A percentile compares a stretch with the other conserved stretches of the same genome.
Evolutionary conservation across 2,797 vertebrate species (phyloP).

Genomic region (Petrocephalus sullivani): DNA sequence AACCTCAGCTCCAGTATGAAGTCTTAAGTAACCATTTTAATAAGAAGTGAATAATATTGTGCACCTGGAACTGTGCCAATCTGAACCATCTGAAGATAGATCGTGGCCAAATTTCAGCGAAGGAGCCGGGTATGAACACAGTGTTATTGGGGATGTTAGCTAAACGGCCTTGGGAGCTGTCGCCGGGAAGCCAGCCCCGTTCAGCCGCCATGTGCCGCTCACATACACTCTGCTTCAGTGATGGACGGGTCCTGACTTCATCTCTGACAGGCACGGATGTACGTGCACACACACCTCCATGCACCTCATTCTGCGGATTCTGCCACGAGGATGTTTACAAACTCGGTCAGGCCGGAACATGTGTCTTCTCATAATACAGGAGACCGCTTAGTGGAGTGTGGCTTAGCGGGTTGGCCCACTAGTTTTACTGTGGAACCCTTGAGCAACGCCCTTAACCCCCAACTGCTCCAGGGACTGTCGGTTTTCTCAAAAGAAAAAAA

Average conservation of each 20-base stretch:
- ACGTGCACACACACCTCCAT: background rate
- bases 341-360: background rate
- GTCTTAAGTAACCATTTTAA: constrained; percentile 11
- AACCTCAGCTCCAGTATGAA: background rate
- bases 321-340: background rate
- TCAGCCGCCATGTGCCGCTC: background rate
- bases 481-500: background rate
- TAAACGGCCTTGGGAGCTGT: background rate
- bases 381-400: background rate
- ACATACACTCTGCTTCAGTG: background rate
- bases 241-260: background rate
- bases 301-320: background rate
- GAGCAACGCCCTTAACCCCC: background rate
- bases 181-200: background rate
- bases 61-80: background rate
- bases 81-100: background rate
- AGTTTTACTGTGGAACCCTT: background rate
- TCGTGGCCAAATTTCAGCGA: background rate
- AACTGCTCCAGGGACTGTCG: background rate
- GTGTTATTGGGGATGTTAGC: background rate
- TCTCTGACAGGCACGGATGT: background rate
- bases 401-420: background rate
- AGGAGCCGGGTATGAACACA: background rate
- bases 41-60: background rate
- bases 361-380: background rate